These are phyloP conservation scores for Patella caerulea DNA, from an alignment of 2,888 invertebrate genomes.

Conservation along the genomic window DNA sequence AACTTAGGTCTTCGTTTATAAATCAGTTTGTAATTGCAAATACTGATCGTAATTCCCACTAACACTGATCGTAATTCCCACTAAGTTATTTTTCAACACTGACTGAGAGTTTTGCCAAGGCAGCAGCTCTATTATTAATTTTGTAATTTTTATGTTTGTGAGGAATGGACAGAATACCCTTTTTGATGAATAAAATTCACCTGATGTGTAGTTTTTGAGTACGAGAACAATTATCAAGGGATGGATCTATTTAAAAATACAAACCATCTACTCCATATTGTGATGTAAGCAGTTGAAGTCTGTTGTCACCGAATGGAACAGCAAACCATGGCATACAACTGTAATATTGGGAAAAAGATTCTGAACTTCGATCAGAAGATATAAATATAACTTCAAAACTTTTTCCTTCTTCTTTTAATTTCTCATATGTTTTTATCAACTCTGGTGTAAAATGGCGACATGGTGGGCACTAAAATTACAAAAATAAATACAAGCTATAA, in stretches of 20 bases:
- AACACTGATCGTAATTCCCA: no score
- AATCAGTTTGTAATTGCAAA: no score
- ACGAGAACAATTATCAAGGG: no score
- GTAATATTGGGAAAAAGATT: constrained; percentile 83
- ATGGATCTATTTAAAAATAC: constrained; percentile 6
- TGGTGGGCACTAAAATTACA: constrained; percentile 83
- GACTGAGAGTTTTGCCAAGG: no score
- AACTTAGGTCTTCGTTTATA: no score
- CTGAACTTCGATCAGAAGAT: constrained; percentile 88
- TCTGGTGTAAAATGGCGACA: constrained; percentile 87
- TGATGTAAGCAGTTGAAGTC: constrained; percentile 80
- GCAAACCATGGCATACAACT: constrained; percentile 84
- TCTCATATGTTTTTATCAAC: constrained; percentile 81
- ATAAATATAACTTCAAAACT: constrained; percentile 88
- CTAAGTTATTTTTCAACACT: no score
- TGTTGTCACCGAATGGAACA: constrained; percentile 79
- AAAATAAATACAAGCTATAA: not conserved
- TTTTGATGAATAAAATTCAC: no score
- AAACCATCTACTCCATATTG: constrained; percentile 83
- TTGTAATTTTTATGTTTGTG: no score
- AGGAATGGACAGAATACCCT: no score
- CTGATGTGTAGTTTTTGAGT: no score
- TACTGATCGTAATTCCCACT: no score
- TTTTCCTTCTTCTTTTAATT: constrained; percentile 78
- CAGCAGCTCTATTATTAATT: no score